These are phyloP conservation scores for Chlorodrepanis virens DNA, from an alignment of 2,113 vertebrate genomes.

Conservation along the genomic window DNA sequence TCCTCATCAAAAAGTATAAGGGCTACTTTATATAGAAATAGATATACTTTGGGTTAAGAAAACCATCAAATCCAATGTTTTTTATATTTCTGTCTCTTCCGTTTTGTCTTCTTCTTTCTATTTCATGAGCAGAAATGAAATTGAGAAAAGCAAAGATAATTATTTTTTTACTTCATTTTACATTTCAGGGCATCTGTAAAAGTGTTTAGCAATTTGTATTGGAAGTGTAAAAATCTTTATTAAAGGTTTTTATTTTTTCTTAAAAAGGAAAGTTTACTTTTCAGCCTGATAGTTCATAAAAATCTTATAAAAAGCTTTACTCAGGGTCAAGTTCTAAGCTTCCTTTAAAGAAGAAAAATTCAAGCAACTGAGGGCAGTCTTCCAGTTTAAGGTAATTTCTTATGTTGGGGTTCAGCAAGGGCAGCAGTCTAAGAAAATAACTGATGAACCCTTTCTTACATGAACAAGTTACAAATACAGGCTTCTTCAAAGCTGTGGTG, in stretches of 20 bases:
- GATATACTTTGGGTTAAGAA: not conserved
- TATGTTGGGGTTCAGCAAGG: not conserved
- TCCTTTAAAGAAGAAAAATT: not conserved
- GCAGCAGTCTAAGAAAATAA: not conserved
- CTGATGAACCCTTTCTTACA: not conserved
- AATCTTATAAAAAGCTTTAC: not conserved
- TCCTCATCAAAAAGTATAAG: not conserved
- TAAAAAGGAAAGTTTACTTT: not conserved
- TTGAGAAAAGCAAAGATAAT: not conserved
- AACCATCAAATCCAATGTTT: accelerated
- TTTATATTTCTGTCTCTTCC: not conserved
- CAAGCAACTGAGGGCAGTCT: not conserved
- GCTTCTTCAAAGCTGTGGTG: not conserved
- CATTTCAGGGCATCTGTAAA: not conserved
- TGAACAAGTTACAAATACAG: not conserved
- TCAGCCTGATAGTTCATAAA: not conserved
- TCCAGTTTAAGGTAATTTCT: not conserved
- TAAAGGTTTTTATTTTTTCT: not conserved
- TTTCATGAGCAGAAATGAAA: not conserved
- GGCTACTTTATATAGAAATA: not conserved
- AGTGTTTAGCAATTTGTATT: not conserved
- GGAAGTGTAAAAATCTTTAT: not conserved
- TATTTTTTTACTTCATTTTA: not conserved
- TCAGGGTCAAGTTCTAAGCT: not conserved
- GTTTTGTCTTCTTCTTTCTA: not conserved